phyloP scores from a whole-genome alignment of 2,888 invertebrate genomes.

The Galeopsomyia nigrocyanea region DNA sequence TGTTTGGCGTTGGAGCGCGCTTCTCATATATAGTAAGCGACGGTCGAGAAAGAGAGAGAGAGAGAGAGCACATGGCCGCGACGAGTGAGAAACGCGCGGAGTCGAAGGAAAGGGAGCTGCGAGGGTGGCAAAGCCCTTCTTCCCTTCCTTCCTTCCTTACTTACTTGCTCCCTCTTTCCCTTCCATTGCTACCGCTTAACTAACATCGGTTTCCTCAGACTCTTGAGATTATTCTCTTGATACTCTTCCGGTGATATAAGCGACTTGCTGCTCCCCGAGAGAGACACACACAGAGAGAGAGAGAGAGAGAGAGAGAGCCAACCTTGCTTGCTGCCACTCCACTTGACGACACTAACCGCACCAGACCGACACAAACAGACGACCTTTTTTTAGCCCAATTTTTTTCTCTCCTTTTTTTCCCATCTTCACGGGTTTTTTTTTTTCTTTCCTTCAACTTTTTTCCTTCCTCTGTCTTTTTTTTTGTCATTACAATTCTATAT shows the following conservation, averaged over 20 bases:
- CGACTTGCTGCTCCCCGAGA: slow-evolving; percentile 22
- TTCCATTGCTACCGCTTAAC: not conserved
- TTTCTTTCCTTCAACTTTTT: not conserved
- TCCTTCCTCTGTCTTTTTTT: not conserved
- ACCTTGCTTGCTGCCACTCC: slow-evolving; percentile 37
- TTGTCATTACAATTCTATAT: not conserved
- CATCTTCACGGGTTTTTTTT: slow-evolving; percentile 1
- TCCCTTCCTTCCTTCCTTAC: too few species aligned
- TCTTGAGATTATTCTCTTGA: slow-evolving; percentile 42
- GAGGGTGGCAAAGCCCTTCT: slow-evolving; percentile 22
- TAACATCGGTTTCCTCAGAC: slow-evolving; percentile 18
- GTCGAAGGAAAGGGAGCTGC: not conserved
- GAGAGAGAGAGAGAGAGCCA: too few species aligned
- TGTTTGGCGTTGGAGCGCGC: slow-evolving; percentile 7
- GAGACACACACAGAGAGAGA: too few species aligned
- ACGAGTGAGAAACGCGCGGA: slow-evolving; percentile 13
- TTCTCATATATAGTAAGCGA: not conserved
- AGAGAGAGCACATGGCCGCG: not conserved
- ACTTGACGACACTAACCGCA: slow-evolving; percentile 28
- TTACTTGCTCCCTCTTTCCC: not conserved
- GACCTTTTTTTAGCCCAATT: slow-evolving; percentile 18
- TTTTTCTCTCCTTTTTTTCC: slow-evolving; percentile 4
- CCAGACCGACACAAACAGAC: not conserved
- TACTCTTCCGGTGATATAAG: slow-evolving; percentile 50
- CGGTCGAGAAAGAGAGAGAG: not conserved